Evolutionary conservation across 2,797 vertebrate species (phyloP), one percentile per base, ranked within the genome.

Genomic region (Enteromius trimaculatus): DNA sequence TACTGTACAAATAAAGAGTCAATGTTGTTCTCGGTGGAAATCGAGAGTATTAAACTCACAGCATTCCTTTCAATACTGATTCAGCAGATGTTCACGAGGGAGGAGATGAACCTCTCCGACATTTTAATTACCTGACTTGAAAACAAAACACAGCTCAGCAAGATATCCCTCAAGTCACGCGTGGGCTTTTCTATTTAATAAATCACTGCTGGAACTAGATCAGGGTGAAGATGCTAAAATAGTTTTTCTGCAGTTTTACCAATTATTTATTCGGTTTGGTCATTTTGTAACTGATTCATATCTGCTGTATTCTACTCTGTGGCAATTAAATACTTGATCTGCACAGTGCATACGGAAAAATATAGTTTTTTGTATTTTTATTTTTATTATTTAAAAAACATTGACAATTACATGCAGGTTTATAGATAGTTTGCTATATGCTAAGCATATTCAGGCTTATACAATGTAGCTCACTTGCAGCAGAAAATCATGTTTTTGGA

Each of bases 91-190:
- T 42, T 17, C 23, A 47, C 77, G 11, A 64, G 79, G 69, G 80
- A 86, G 85, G 88, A 87, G 72, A 84, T 62, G 84, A 92, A 42
- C 72, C 49, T 60, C 89, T 91, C 90, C 92, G 88, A 88, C 89
- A 53, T 21, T 68, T 85, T 88, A 93, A 94, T 92, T 91, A 90
- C 66, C 47, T 65, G 58, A 79, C 62, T 87, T 86, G 82, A 90
- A 92, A 88, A 60, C 70, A 81, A 91, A 94, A 92, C 91, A 91
- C 51, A 68, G 21, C 90, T 93, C 93, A 93, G 93, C 91, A 87
- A 65, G 34, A 58, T 75, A 68, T 49, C 83, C 70, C 90, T 89
- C 91, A 89, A 88, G 80, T 89, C 85, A 87, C 76, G 31, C 53
- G 77, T 80, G 64, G 87, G 87, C 53, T 39, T 72, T 58, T 74